Evolutionary conservation across 2,113 vertebrate species (phyloP), one percentile per base, ranked within the genome.

Genomic region (Aplodontia rufa): DNA sequence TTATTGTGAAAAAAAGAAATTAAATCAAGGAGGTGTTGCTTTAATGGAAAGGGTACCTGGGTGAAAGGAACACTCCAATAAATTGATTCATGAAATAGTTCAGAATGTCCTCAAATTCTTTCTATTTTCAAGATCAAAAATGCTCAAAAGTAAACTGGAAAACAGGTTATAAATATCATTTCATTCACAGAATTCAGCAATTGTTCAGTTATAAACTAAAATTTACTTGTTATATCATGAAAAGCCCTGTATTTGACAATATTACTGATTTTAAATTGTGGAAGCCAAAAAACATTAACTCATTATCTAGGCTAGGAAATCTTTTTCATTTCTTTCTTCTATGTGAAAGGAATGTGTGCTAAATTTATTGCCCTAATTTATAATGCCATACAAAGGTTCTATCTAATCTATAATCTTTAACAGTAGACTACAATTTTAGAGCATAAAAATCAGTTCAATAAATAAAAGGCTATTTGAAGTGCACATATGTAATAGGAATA

Each of bases 171-270:
- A 11, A 62, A 68, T 93, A 30, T 10, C 22, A n/a, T 71, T 64
- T 72, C 69, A 58, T 64, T 81, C 78, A 85, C 78, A 17, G 53
- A 92, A 71, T 45, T 45, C 6, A n/a, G 4, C 12, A 58, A 72
- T 71, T 35, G 72, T 93, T 96, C 22, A 90, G 37, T 53, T 80
- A 84, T n/a, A 69, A 93, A 93, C 49, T 86, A 40, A 60, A 91
- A 9, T 7, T 91, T 89, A 60, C 47, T 37, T 8, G 1, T 60
- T 76, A 62, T 1, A 47, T 5, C 7, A 66, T 49, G 12, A 75
- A 88, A 91, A 87, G 4, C 32, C 24, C 32, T 78, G 5, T 32
- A 78, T 82, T 81, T 82, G 26, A 71, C 51, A 45, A 49, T 71
- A 88, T 64, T 42, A 58, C 80, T 30, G 35, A 69, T 74, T 66